These are phyloP conservation scores for Zeus faber DNA, from an alignment of 2,113 vertebrate species.

Conservation along the genomic window DNA sequence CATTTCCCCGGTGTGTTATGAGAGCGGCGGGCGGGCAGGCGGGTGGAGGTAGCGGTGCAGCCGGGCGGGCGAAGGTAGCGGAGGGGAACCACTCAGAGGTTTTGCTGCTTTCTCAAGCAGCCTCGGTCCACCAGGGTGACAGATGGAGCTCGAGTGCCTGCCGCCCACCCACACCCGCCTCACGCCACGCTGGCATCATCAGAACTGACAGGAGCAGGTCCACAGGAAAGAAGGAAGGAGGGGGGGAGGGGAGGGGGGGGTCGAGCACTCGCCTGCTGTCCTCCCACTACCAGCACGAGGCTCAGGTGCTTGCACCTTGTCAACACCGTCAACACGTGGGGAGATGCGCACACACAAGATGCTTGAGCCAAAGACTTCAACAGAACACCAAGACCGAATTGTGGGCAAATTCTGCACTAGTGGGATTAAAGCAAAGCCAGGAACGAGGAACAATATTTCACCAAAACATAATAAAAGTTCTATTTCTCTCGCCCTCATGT, in stretches of 20 bases:
- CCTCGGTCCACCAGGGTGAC: conserved; percentile 64
- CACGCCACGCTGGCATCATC: conserved; percentile 54
- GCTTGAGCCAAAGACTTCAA: conserved; percentile 4
- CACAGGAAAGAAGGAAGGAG: conserved; percentile 37
- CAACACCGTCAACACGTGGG: too few species aligned
- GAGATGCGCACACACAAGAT: conserved; percentile 37
- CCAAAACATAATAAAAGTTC: too few species aligned
- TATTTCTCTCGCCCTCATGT: too few species aligned
- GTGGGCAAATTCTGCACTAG: too few species aligned
- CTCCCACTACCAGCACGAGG: conserved; percentile 28
- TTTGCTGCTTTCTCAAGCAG: conserved; percentile 57
- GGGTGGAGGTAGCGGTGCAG: conserved; percentile 39
- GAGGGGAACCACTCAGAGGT: conserved; percentile 61
- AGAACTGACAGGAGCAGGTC: conserved; percentile 64
- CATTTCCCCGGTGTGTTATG: conserved; percentile 56
- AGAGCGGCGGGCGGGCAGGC: too few species aligned
- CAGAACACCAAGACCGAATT: conserved; percentile 15
- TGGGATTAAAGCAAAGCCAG: too few species aligned
- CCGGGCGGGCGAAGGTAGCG: conserved; percentile 17
- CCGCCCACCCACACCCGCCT: conserved; percentile 42
- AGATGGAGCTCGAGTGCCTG: conserved; percentile 50
- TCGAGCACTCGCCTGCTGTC: too few species aligned
- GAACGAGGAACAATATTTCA: too few species aligned
- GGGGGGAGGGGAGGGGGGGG: too few species aligned
- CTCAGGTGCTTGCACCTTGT: conserved; percentile 59